These are phyloP conservation scores for Rhadinocentrus ornatus DNA, from an alignment of 2,797 vertebrate genomes.

Conservation along the genomic window DNA sequence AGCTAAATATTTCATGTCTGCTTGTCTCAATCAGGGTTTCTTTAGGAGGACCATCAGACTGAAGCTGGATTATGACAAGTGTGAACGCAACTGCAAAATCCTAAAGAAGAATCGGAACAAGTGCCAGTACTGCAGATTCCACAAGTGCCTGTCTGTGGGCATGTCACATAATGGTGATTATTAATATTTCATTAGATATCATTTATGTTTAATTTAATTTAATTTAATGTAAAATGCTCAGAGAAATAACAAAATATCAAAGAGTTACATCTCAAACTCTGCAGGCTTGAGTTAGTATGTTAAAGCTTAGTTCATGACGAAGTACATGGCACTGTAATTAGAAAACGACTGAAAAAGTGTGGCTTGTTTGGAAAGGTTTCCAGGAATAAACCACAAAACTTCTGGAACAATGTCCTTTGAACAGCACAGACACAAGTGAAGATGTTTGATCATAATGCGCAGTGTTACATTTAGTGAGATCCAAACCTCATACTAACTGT, in stretches of 20 bases:
- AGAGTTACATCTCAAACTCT: neutral
- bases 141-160: slow-evolving; percentile 94
- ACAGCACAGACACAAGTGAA: too few species aligned
- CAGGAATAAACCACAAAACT: neutral
- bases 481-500: too few species aligned
- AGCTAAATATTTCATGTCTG: neutral
- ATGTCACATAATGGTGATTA: slow-evolving; percentile 97
- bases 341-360: neutral
- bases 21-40: slow-evolving; percentile 86
- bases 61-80: slow-evolving; percentile 91
- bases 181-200: neutral
- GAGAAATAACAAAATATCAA: neutral
- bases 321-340: neutral
- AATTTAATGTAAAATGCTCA: neutral
- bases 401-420: neutral
- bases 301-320: too few species aligned
- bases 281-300: neutral
- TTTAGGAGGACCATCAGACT: slow-evolving; percentile 93
- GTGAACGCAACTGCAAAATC: slow-evolving; percentile 92
- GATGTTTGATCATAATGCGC: too few species aligned
- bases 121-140: slow-evolving; percentile 96
- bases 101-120: slow-evolving; percentile 97
- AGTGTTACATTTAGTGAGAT: too few species aligned
- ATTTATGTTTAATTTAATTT: neutral
- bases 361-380: neutral